Conservation (phyloP, 2,888 invertebrate species). For the Leuctra nigra region DNA sequence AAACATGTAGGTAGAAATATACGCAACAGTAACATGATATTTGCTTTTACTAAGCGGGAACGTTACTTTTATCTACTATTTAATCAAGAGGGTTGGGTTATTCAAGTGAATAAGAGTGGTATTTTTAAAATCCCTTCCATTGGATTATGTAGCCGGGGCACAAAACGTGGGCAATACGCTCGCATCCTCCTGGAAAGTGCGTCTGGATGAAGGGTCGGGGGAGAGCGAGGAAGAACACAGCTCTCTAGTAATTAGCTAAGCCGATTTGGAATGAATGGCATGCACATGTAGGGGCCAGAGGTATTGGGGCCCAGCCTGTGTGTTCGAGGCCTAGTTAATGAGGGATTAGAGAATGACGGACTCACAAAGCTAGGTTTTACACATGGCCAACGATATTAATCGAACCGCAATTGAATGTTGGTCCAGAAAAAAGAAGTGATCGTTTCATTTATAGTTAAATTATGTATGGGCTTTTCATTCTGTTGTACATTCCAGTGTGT, state of each 20-base stretch:
- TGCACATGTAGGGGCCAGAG: constrained; percentile 5
- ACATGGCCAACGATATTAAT: too few relatives aligned
- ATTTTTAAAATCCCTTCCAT: constrained; percentile 10
- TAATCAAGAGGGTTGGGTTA: constrained; percentile 10
- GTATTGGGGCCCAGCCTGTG: not conserved
- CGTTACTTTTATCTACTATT: constrained; percentile 7
- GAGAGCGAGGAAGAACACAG: not conserved
- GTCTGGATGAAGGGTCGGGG: not conserved
- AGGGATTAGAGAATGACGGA: constrained; percentile 14
- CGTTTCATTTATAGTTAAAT: too few relatives aligned
- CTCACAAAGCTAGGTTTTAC: too few relatives aligned
- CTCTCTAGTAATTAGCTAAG: constrained; percentile 23
- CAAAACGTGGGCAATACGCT: not conserved
- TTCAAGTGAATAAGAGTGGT: constrained; percentile 8
- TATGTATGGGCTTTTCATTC: too few relatives aligned
- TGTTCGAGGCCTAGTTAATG: constrained; percentile 2
- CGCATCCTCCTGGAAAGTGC: too few relatives aligned
- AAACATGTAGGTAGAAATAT: not conserved
- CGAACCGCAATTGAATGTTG: too few relatives aligned
- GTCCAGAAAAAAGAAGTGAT: too few relatives aligned
- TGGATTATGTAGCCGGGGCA: constrained; percentile 4
- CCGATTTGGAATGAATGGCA: constrained; percentile 24
- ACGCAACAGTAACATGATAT: constrained; percentile 3
- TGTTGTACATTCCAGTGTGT: too few relatives aligned
- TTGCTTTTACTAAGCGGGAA: constrained; percentile 2